Conservation (phyloP, 2,888 invertebrate species). For the Penaeus monodon region DNA sequence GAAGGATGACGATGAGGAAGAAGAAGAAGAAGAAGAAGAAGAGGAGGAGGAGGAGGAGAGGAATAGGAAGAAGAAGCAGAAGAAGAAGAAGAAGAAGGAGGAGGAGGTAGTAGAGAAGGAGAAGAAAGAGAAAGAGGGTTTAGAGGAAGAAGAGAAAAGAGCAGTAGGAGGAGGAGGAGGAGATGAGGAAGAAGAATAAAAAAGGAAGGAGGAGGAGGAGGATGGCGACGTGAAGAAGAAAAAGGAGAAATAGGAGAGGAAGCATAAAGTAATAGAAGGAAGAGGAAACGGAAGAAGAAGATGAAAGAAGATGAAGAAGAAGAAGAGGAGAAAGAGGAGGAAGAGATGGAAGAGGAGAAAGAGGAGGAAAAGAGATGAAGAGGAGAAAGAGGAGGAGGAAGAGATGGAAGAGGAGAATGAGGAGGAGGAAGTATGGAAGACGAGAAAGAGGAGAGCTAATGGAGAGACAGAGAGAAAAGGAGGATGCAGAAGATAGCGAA, state of each 20-base stretch:
- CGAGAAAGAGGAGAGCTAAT: neutral
- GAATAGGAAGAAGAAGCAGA: neutral
- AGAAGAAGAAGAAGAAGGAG: neutral
- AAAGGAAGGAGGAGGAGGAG: no score
- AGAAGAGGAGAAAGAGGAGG: no score
- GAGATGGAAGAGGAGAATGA: neutral
- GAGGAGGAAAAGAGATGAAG: slow-evolving; percentile 4
- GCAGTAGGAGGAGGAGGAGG: no score
- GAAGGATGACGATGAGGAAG: neutral
- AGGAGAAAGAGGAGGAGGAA: neutral
- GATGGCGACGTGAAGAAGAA: no score
- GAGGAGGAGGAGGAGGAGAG: no score
- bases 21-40: neutral
- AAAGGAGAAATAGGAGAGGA: no score
- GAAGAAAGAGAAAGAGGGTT: neutral
- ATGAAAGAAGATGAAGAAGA: no score
- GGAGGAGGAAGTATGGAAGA: slow-evolving; percentile 3
- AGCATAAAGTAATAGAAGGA: no score
- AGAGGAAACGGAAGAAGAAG: no score
- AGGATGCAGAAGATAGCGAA: neutral
- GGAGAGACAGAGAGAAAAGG: neutral
- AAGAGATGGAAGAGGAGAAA: neutral
- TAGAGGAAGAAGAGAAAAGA: neutral
- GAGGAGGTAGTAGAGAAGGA: neutral
- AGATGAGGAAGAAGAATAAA: no score